Evolutionary conservation across 2,888 invertebrate species (phyloP), one percentile per base, ranked within the genome.

Genomic region (Lordiphosa andalusiaca): DNA sequence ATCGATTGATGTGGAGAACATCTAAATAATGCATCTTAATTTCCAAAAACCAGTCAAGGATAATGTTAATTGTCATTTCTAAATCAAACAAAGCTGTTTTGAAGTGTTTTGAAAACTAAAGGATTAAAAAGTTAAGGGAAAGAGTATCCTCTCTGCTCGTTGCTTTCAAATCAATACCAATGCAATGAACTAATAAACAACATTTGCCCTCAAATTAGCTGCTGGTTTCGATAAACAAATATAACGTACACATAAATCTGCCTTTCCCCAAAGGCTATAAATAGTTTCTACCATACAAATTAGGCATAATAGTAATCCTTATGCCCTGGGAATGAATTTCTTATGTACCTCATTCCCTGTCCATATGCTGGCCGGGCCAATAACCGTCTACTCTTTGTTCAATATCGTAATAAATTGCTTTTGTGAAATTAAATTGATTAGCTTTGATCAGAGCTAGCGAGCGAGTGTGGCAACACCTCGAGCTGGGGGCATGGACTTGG

Each of bases 401-500:
- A 57, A 67, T 73, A 73, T 71, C 68, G 67, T 76, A 74, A 81
- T 77, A 84, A 73, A 77, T 80, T 75, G 72, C 69, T 73, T 72
- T 76, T 76, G 84, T 66, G 67, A 73, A 78, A 75, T 80, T 76
- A 77, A 82, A 82, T 83, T 84, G 85, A 86, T 85, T 86, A 70
- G 71, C 70, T 73, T 78, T 81, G 75, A 81, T 76, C 74, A 76
- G 64, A 49, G 52, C 40, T n/a, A 58, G 46, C 36, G 35, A 23
- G 41, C 50, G 55, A n/a, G 23, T 12, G 19, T 21, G 30, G 44
- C 55, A 63, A 65, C 63, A 65, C 63, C 63, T 65, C 38, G 12
- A 50, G 25, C 48, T 30, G 42, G 62, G 62, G 23, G 36, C 44
- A 16, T 50, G 64, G 39, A 48, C 53, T 13, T 47, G 30, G 46